phyloP scores from a whole-genome alignment of 2,888 invertebrate genomes.

The Cephonodes hylas region DNA sequence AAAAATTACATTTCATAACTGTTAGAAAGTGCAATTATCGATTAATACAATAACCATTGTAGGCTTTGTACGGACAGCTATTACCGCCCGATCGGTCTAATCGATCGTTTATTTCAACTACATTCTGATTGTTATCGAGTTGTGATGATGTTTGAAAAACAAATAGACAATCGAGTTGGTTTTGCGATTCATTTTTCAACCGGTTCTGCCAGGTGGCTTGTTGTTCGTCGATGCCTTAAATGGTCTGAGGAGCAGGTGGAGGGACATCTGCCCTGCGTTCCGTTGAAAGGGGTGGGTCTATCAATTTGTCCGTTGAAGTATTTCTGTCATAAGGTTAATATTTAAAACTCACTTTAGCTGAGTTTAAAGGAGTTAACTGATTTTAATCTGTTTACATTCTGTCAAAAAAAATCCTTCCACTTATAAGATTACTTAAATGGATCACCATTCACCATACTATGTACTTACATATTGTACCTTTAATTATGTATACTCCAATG shows the following conservation, averaged over 20 bases:
- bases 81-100: slow-evolving; percentile 15
- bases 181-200: neutral
- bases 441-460: too few relatives aligned
- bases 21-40: slow-evolving; percentile 43
- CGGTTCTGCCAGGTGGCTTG: neutral
- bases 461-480: too few relatives aligned
- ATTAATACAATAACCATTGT: slow-evolving; percentile 20
- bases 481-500: too few relatives aligned
- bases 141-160: slow-evolving; percentile 1
- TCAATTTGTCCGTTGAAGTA: too few relatives aligned
- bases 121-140: neutral
- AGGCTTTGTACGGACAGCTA: slow-evolving; percentile 22
- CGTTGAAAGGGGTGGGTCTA: too few relatives aligned
- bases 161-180: neutral
- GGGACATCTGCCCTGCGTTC: neutral
- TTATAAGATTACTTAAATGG: too few relatives aligned
- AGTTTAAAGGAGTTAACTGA: too few relatives aligned
- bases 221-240: neutral
- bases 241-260: neutral
- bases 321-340: too few relatives aligned
- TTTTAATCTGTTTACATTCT: too few relatives aligned
- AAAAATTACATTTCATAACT: slow-evolving; percentile 5
- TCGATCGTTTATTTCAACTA: neutral
- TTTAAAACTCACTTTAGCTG: too few relatives aligned
- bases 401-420: too few relatives aligned